A percentile compares a stretch with the other conserved stretches of the same genome.
These are phyloP conservation scores for Bembecia ichneumoniformis DNA, from an alignment of 2,888 invertebrate species.

Conservation along the genomic window DNA sequence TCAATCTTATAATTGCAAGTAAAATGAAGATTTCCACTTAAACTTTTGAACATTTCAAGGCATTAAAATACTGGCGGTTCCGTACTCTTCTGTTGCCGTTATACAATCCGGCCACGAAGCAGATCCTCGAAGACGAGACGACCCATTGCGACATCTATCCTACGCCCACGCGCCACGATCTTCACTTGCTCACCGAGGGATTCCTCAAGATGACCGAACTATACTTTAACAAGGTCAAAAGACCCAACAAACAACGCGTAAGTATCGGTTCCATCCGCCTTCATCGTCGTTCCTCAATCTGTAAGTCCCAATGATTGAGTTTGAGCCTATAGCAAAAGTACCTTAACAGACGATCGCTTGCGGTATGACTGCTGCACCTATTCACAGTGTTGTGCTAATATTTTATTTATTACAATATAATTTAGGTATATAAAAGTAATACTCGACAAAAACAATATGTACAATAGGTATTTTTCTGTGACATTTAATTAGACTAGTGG, in stretches of 20 bases:
- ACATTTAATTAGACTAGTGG: too few species aligned
- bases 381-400: too few species aligned
- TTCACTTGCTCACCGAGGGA: constrained; percentile 78
- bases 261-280: constrained; percentile 30
- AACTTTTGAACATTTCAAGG: constrained; percentile 49
- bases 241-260: constrained; percentile 86
- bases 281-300: too few species aligned
- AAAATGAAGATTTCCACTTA: too few species aligned
- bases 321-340: background rate
- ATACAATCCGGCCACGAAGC: constrained; percentile 83
- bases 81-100: constrained; percentile 90
- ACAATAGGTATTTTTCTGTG: too few species aligned
- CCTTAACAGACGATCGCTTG: too few species aligned
- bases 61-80: constrained; percentile 92
- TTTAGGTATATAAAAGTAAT: too few species aligned
- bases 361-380: too few species aligned
- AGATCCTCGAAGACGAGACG: constrained; percentile 80
- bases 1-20: too few species aligned
- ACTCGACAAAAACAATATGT: too few species aligned
- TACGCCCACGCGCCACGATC: constrained; percentile 72
- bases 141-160: constrained; percentile 88
- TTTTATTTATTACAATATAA: too few species aligned
- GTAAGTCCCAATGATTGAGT: background rate
- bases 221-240: constrained; percentile 90
- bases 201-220: constrained; percentile 88